A percentile compares a stretch with the other conserved stretches of the same genome.
Evolutionary conservation across 2,888 invertebrate genomes (phyloP).

Genomic region (Tubulanus polymorphus): DNA sequence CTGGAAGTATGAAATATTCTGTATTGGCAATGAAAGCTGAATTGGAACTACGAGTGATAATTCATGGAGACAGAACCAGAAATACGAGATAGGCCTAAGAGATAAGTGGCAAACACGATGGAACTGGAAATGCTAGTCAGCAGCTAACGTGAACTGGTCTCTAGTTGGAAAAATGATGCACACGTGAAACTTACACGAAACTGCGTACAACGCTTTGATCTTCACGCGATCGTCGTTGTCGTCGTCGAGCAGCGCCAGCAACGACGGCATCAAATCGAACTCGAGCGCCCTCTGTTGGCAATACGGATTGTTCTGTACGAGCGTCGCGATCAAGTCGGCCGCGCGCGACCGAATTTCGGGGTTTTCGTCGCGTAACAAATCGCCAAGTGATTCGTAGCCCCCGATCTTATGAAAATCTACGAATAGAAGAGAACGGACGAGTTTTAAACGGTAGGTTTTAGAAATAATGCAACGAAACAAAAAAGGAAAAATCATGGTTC

Average conservation of each 20-base stretch:
- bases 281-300: conserved; percentile 71
- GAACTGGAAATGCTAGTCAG: too few species aligned
- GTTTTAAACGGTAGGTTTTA: too few species aligned
- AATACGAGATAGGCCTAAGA: too few species aligned
- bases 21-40: too few species aligned
- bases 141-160: too few species aligned
- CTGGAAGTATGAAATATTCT: too few species aligned
- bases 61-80: too few species aligned
- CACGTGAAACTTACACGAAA: conserved; percentile 81
- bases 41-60: too few species aligned
- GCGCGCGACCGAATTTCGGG: conserved; percentile 63
- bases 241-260: conserved; percentile 62
- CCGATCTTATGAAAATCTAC: conserved; percentile 84
- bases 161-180: too few species aligned
- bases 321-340: conserved; percentile 69
- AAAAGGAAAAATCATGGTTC: background rate
- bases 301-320: conserved; percentile 81
- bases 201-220: conserved; percentile 70
- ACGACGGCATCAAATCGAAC: conserved; percentile 62
- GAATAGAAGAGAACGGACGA: too few species aligned
- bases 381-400: conserved; percentile 69
- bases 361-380: conserved; percentile 65
- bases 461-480: conserved; percentile 22
- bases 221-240: conserved; percentile 61
- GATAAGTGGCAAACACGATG: too few species aligned